Evolutionary conservation across 2,797 vertebrate genomes (phyloP).

Genomic region (Scleropages formosus): DNA sequence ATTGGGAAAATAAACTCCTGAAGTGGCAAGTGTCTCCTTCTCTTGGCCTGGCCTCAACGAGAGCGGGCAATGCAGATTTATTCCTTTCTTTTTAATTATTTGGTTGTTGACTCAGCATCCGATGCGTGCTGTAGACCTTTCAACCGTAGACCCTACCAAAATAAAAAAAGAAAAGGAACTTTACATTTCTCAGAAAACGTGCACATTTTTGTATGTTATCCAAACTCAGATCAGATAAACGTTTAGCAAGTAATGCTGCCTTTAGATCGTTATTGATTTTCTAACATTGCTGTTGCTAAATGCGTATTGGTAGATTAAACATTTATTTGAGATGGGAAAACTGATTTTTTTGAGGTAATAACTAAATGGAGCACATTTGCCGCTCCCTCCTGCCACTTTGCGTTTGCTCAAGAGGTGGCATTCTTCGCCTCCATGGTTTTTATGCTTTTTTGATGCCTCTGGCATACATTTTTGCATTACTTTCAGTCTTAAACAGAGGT

Average conservation of each 20-base stretch:
- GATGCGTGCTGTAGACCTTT: slow-evolving; percentile 10
- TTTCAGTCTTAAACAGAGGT: not conserved
- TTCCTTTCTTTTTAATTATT: slow-evolving; percentile 10
- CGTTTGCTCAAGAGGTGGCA: not conserved
- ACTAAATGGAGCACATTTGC: not conserved
- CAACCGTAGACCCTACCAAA: not conserved
- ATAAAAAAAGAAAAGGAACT: not conserved
- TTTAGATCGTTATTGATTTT: not conserved
- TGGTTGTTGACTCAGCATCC: slow-evolving; percentile 15
- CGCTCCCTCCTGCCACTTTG: no score
- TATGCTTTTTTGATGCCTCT: not conserved
- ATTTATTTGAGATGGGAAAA: not conserved
- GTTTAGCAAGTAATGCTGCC: not conserved
- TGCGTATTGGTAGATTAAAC: not conserved
- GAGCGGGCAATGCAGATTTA: slow-evolving; percentile 14
- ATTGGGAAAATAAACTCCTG: slow-evolving; percentile 27
- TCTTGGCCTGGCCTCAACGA: slow-evolving; percentile 7
- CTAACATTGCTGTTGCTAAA: not conserved
- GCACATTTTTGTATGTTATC: not conserved
- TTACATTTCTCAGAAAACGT: not conserved
- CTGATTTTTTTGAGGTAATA: not conserved
- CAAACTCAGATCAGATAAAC: no score
- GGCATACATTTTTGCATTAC: not conserved
- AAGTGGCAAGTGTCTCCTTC: not conserved
- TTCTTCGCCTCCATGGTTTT: not conserved